Conservation (phyloP, 2,797 vertebrate species). For the Semotilus atromaculatus region DNA sequence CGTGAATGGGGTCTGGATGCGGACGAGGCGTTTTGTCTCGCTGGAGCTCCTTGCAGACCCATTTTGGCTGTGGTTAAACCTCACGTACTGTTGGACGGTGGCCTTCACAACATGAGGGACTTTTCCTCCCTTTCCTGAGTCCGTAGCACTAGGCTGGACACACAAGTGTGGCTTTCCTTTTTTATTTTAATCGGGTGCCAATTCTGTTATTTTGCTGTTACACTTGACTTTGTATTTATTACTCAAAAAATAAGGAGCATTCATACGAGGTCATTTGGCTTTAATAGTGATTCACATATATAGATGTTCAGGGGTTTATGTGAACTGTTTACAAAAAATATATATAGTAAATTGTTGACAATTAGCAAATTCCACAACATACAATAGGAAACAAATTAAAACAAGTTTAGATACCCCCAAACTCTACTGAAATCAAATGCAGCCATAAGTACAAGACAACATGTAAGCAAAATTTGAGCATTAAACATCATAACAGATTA, state of each 20-base stretch:
- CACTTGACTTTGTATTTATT: neutral
- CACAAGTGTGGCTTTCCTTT: neutral
- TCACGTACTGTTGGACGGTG: constrained; percentile 75
- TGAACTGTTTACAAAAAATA: neutral
- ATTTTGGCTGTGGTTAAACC: constrained; percentile 74
- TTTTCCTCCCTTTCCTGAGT: neutral
- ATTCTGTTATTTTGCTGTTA: neutral
- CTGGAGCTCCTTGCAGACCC: constrained; percentile 71
- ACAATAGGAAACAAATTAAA: neutral
- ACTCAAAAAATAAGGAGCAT: neutral
- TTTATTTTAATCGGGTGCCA: constrained; percentile 23
- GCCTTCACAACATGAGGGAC: constrained; percentile 65
- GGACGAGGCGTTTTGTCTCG: constrained; percentile 78
- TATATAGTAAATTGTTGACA: neutral
- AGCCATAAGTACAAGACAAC: constrained; percentile 26
- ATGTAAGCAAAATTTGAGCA: neutral
- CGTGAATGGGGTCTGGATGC: constrained; percentile 73
- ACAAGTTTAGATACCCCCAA: constrained; percentile 6
- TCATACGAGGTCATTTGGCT: constrained; percentile 22
- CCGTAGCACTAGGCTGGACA: constrained; percentile 7
- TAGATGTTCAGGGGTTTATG: neutral
- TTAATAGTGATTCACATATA: constrained; percentile 20
- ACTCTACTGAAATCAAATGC: constrained; percentile 32
- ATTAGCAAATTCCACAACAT: neutral
- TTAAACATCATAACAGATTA: neutral